A percentile compares a stretch with the other conserved stretches of the same genome.
Conservation (phyloP, 2,113 vertebrate genomes). For the Sakesphorus luctuosus region DNA sequence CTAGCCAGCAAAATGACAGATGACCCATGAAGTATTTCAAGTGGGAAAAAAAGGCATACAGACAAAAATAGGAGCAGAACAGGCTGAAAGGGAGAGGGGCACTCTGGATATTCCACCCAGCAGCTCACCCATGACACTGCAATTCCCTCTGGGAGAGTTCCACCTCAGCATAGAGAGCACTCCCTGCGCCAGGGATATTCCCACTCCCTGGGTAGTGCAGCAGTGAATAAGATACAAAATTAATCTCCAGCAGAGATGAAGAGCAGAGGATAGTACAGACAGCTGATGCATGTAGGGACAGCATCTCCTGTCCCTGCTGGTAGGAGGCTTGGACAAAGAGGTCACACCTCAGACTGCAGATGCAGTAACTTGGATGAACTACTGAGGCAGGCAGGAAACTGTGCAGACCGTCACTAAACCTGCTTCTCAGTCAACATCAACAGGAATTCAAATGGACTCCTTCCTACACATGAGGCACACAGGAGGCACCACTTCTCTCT, state of each 20-base stretch:
- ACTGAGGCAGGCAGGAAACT: neutral
- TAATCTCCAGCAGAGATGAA: neutral
- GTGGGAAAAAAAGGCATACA: neutral
- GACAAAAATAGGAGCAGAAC: slow-evolving; percentile 36
- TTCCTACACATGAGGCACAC: neutral
- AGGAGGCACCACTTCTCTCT: neutral
- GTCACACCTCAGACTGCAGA: neutral
- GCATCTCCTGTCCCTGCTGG: neutral
- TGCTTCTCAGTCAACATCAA: neutral
- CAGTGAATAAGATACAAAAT: neutral
- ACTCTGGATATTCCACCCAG: neutral
- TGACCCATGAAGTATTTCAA: neutral
- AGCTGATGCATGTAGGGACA: neutral
- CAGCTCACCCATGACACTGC: neutral
- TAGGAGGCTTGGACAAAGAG: neutral
- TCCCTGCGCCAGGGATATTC: neutral
- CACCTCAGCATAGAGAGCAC: neutral
- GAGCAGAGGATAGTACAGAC: neutral
- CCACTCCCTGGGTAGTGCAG: neutral
- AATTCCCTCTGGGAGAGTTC: neutral
- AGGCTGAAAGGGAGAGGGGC: neutral
- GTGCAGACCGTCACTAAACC: neutral
- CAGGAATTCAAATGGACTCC: neutral
- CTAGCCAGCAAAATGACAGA: neutral
- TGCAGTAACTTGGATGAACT: neutral